Conservation (phyloP, 2,797 vertebrate genomes). For the Enteromius trimaculatus region DNA sequence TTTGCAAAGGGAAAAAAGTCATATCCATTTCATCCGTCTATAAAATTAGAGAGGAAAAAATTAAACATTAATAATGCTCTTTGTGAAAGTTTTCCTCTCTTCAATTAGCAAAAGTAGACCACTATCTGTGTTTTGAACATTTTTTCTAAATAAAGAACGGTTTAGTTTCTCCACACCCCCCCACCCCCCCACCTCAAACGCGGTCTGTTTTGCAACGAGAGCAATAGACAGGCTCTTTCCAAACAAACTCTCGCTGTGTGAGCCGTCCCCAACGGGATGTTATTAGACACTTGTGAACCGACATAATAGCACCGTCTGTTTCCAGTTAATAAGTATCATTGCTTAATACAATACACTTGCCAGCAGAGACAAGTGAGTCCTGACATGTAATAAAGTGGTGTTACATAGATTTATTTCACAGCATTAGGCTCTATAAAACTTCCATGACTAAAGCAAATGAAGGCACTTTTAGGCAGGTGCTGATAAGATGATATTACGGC, state of each 20-base stretch:
- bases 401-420: slow-evolving; percentile 51
- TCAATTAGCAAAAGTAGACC: slow-evolving; percentile 79
- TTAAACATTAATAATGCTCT: slow-evolving; percentile 75
- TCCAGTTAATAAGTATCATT: slow-evolving; percentile 54
- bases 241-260: slow-evolving; percentile 47
- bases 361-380: slow-evolving; percentile 47
- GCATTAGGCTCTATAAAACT: slow-evolving; percentile 44
- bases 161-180: not conserved
- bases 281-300: slow-evolving; percentile 52
- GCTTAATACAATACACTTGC: slow-evolving; percentile 48
- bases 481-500: slow-evolving; percentile 35
- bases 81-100: slow-evolving; percentile 75
- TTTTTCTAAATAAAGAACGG: slow-evolving; percentile 27
- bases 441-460: slow-evolving; percentile 54
- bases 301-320: slow-evolving; percentile 48
- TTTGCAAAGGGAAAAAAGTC: slow-evolving; percentile 81
- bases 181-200: not conserved
- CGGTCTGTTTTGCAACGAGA: slow-evolving; percentile 36
- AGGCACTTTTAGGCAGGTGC: slow-evolving; percentile 40
- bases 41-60: slow-evolving; percentile 66
- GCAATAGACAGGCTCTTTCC: slow-evolving; percentile 36
- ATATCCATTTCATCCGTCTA: slow-evolving; percentile 81
- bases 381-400: slow-evolving; percentile 52
- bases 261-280: slow-evolving; percentile 44
- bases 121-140: slow-evolving; percentile 54